Base-by-base conservation (phyloP, 2,113 vertebrate species). In the Rhinoderma darwinii region DNA sequence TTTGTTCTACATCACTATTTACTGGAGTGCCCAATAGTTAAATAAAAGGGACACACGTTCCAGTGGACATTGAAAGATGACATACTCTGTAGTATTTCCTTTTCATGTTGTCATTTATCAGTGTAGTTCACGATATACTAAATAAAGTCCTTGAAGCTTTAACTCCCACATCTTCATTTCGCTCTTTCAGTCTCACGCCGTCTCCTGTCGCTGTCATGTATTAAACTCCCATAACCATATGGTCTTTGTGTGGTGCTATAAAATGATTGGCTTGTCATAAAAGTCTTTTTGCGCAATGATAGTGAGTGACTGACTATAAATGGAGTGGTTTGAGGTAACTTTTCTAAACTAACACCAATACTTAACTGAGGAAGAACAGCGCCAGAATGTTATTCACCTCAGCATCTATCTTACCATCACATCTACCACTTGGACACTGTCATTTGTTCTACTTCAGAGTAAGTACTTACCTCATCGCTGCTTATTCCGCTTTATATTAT, bases 301-400 rank as follows among this genome's bases (percentile, higher is more conserved):
- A 43, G 15, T 81, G 10, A 41, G 56, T 41, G 54, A 27, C 37
- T 61, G 54, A 59, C 32, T 80, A 61, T 41, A 79, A 79, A 54
- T 79, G 76, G 47, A 79, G 76, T 35, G 50, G 32, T 79, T 54
- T 54, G 9, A 25, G 15, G 30, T 79, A 30, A 51, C 39, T 79
- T 79, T 79, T 56, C 76, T 22, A 22, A 50, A 51, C 30, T 77
- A 17, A 77, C 30, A 50, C 73, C 15, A 75, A 47, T 75, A 77
- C n/a, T 50, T 27, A 30, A 18, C n/a, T 78, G 30, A 54, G 27
- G 44, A n/a, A n/a, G 35, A 41, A 20, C 8, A n/a, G n/a, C 22
- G 39, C 41, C 73, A 75, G n/a, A 44, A 79, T 79, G 30, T 79
- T 79, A 37, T 44, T 79, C 50, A 56, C 51, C 17, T 41, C 77